Evolutionary conservation across 2,888 invertebrate species (phyloP).

Genomic region (Andrena marginata): DNA sequence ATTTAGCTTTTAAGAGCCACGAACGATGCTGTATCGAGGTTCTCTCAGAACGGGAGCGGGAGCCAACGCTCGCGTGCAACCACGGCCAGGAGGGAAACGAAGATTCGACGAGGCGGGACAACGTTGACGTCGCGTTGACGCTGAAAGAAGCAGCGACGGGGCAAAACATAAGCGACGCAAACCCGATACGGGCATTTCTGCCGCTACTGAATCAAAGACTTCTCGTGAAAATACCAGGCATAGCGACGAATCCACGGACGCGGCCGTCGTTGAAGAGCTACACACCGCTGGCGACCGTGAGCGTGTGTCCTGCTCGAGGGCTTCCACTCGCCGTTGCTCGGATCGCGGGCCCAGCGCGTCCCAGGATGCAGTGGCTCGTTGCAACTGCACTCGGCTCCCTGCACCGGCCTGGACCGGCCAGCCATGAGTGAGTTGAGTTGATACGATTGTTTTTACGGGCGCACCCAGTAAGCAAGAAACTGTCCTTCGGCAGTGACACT

Average conservation of each 20-base stretch:
- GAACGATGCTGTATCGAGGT: neutral
- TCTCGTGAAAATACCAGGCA: slow-evolving; percentile 83
- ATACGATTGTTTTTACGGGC: slow-evolving; percentile 84
- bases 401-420: slow-evolving; percentile 69
- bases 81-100: slow-evolving; percentile 20
- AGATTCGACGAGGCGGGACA: slow-evolving; percentile 45
- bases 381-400: slow-evolving; percentile 52
- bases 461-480: slow-evolving; percentile 83
- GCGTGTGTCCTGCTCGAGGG: slow-evolving; percentile 20
- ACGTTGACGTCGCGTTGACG: slow-evolving; percentile 37
- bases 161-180: slow-evolving; percentile 75
- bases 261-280: slow-evolving; percentile 28
- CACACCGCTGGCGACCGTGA: slow-evolving; percentile 43
- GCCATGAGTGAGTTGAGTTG: slow-evolving; percentile 79
- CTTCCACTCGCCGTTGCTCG: slow-evolving; percentile 28
- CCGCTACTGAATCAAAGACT: slow-evolving; percentile 81
- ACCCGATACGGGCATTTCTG: slow-evolving; percentile 82
- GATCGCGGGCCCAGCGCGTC: slow-evolving; percentile 40
- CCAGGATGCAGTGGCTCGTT: slow-evolving; percentile 62
- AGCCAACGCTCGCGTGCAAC: no score
- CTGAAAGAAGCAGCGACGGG: slow-evolving; percentile 55
- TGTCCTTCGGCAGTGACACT: slow-evolving; percentile 83
- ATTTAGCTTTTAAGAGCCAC: neutral
- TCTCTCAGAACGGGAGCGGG: neutral
- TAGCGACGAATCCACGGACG: slow-evolving; percentile 79